phyloP scores from a whole-genome alignment of 1,140 invertebrate species.

The Elysia chlorotica region DNA sequence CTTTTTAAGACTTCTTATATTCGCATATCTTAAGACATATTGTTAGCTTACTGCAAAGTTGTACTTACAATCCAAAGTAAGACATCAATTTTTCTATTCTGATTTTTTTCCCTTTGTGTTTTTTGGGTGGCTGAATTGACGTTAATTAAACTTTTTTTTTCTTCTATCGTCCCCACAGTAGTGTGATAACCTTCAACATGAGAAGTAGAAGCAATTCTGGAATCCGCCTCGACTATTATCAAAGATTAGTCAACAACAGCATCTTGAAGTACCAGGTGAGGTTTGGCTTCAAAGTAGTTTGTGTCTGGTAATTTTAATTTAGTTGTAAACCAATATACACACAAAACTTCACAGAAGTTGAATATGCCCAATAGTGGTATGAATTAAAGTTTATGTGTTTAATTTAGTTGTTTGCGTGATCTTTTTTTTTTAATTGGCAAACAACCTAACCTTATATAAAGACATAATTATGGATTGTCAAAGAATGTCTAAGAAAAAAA shows the following conservation, averaged over 20 bases:
- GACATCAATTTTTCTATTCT: background rate
- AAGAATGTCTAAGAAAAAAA: no score
- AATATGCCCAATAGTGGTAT: no score
- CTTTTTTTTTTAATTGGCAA: background rate
- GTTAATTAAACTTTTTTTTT: no score
- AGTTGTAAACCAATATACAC: no score
- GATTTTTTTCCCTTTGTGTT: background rate
- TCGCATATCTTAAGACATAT: no score
- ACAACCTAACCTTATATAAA: background rate
- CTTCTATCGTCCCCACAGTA: no score
- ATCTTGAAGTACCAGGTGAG: slow-evolving; percentile 84
- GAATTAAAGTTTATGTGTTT: no score
- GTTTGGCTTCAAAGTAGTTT: no score
- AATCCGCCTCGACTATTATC: slow-evolving; percentile 92
- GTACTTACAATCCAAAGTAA: background rate
- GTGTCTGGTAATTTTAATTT: no score
- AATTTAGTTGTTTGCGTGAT: background rate
- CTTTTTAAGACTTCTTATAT: no score
- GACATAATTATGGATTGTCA: background rate
- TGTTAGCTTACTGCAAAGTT: no score
- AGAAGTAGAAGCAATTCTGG: slow-evolving; percentile 92
- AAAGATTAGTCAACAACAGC: slow-evolving; percentile 86
- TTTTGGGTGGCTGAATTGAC: background rate
- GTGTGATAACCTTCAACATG: slow-evolving; percentile 73
- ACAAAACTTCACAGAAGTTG: no score